phyloP scores from a whole-genome alignment of 1,140 invertebrate species.

The Drosophila arizonae region DNA sequence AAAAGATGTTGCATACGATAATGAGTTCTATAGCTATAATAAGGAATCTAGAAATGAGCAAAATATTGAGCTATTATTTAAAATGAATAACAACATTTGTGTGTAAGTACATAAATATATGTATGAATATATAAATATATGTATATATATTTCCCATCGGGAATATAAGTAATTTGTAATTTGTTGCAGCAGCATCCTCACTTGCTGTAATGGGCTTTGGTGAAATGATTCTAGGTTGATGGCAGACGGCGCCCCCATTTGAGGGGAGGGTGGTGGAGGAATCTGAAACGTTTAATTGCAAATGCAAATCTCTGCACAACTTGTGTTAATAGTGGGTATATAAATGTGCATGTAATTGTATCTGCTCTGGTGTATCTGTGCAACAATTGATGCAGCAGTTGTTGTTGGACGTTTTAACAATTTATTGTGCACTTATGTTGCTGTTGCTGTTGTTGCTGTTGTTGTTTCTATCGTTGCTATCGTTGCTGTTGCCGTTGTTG shows the following conservation, averaged over 20 bases:
- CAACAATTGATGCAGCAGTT: constrained; percentile 52
- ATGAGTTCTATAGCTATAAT: too few species aligned
- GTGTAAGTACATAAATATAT: too few species aligned
- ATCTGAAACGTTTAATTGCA: constrained; percentile 69
- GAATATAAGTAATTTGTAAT: too few species aligned
- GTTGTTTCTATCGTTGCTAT: constrained; percentile 2
- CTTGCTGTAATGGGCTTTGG: constrained; percentile 18
- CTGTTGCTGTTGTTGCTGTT: constrained; percentile 36
- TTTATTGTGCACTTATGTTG: constrained; percentile 72
- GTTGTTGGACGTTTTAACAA: constrained; percentile 68
- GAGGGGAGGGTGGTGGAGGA: not conserved
- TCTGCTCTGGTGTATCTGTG: constrained; percentile 17
- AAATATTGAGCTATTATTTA: too few species aligned
- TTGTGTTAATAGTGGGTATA: constrained; percentile 15
- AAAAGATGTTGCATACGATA: too few species aligned
- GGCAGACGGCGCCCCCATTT: constrained; percentile 12
- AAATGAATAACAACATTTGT: too few species aligned
- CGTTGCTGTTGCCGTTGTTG: constrained; percentile 54
- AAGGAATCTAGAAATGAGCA: too few species aligned
- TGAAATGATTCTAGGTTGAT: constrained; percentile 1
- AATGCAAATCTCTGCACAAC: constrained; percentile 36
- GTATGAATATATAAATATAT: too few species aligned
- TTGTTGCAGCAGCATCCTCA: too few species aligned
- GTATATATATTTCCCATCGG: too few species aligned
- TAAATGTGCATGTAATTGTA: constrained; percentile 22